These are phyloP conservation scores for Micromussa lordhowensis DNA, from an alignment of 92 coral and sea anemone species.

Conservation along the genomic window DNA sequence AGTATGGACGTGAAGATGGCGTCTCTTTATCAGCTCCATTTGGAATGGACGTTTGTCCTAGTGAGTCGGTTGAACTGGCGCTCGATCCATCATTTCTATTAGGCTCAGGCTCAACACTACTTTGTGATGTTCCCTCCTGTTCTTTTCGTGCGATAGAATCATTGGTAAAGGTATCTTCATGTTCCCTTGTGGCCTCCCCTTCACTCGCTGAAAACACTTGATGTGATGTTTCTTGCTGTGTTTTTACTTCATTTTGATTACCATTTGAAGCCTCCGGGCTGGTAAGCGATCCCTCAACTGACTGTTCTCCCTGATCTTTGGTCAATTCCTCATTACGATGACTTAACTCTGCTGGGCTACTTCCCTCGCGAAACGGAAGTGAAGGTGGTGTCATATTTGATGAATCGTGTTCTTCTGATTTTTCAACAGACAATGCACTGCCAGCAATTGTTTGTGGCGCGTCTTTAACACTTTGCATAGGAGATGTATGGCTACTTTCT, in stretches of 20 bases:
- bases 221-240: background rate
- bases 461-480: background rate
- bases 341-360: background rate
- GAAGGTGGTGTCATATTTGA: background rate
- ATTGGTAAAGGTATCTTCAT: background rate
- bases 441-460: background rate
- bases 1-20: background rate
- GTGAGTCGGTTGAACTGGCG: background rate
- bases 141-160: background rate
- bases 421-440: background rate
- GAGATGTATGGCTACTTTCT: background rate
- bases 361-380: constrained; percentile 13
- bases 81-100: background rate
- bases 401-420: background rate
- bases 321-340: background rate
- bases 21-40: background rate
- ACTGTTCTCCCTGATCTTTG: background rate
- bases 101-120: background rate
- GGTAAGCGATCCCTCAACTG: background rate
- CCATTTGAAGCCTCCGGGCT: background rate
- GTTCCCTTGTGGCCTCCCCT: background rate
- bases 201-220: background rate
- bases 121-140: background rate
- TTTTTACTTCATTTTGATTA: background rate
- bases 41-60: background rate